A percentile compares a stretch with the other conserved stretches of the same genome.
These are phyloP conservation scores for Hesperophylax magnus DNA, from an alignment of 1,140 invertebrate species.

Conservation along the genomic window DNA sequence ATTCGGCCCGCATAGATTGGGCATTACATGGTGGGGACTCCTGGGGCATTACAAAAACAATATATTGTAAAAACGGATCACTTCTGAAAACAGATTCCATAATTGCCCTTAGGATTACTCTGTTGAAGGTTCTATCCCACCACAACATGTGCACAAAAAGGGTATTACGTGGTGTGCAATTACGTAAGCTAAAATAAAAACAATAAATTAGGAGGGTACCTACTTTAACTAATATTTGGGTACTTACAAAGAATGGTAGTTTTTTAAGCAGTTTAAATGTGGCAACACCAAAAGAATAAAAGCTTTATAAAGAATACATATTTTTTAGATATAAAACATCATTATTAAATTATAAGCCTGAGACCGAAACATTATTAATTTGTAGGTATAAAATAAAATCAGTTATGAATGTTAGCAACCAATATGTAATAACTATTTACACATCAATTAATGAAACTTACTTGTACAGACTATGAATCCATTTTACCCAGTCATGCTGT, in stretches of 20 bases:
- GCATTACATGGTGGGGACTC: conserved; percentile 61
- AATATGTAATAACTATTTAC: too few species aligned
- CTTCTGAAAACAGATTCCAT: conserved; percentile 71
- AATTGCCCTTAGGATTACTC: conserved; percentile 68
- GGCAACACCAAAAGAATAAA: too few species aligned
- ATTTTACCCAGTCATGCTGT: conserved; percentile 69
- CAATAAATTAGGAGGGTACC: neutral
- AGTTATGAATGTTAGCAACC: too few species aligned
- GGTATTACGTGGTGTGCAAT: conserved; percentile 67
- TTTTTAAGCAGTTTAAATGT: too few species aligned
- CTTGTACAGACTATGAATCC: conserved; percentile 70
- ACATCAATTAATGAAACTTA: conserved; percentile 55
- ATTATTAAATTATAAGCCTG: neutral
- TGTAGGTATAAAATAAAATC: neutral
- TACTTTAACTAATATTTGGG: too few species aligned
- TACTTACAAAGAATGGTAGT: too few species aligned
- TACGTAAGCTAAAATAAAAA: conserved; percentile 56
- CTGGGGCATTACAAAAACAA: conserved; percentile 71
- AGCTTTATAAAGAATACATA: neutral
- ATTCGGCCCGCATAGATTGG: too few species aligned
- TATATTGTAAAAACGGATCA: conserved; percentile 66
- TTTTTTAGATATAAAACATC: neutral
- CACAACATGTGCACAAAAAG: conserved; percentile 72
- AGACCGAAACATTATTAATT: neutral
- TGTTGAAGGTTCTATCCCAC: conserved; percentile 67